Base-by-base conservation (phyloP, 2,797 vertebrate genomes). In the Hippoglossus hippoglossus region DNA sequence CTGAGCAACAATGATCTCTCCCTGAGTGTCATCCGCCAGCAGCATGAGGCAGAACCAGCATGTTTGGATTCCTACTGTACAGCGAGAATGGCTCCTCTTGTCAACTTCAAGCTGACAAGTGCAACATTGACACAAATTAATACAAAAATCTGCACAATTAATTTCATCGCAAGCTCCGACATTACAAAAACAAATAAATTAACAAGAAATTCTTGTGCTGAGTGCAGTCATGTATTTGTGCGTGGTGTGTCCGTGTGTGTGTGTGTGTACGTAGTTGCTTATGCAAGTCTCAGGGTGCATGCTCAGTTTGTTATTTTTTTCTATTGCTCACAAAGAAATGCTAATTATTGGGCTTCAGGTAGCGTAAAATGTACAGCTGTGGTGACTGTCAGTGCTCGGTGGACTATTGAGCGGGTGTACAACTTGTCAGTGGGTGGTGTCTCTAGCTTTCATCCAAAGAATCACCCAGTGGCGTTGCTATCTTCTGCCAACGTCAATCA, bases 281-380 rank as follows among this genome's bases (percentile, higher is more conserved):
- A 64, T 28, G 67, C 49, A 79, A 69, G 71, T 76, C 54, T 75
- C 7, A 8, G 63, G 41, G 51, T 68, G 74, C 49, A 24, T 78
- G 67, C 82, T 81, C 64, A 81, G 67, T 87, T 84, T 81, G 46
- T 71, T 73, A 24, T 71, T 63, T 75, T 60, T 75, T 70, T 70
- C 3, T 51, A 82, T 86, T 82, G 22, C 88, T 85, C 83, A 89
- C 91, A 93, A 93, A 89, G 84, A 92, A 94, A 91, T 85, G 79
- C 93, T 96, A 96, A 97, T 97, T 96, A 96, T 95, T 95, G 94
- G 94, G 95, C 95, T 95, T 96, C 94, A 95, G 94, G 93, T 94
- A 95, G 94, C 86, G 79, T 95, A 95, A 96, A 96, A 96, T 94
- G 87, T 87, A 92, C 95, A 96, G 92, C 95, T 96, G 91, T 94